Evolutionary conservation across 2,113 vertebrate species (phyloP), one percentile per base, ranked within the genome.

Genomic region (Solenodon paradoxus): DNA sequence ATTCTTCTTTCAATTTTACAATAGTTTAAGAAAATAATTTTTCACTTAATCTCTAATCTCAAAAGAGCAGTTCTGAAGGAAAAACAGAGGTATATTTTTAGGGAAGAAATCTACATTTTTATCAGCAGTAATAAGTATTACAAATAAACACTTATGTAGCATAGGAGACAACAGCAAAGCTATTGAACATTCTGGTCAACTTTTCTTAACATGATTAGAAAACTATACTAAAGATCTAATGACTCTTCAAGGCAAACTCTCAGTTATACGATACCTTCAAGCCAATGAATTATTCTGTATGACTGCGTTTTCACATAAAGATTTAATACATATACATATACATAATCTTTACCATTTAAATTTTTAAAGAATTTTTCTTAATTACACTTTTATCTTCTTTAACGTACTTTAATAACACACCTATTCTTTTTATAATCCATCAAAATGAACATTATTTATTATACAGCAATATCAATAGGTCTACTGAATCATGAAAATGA

Each of bases 211-310:
- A 79, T 77, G 35, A 28, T 30, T 15, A 94, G 40, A 80, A 24
- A 95, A 11, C 8, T 19, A 82, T 64, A 30, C 19, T 59, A 78
- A 84, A 88, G 24, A 75, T 47, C 30, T 94, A 42, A 88, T 57
- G 22, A 93, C 38, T 74, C n/a, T n/a, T 96, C 89, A 84, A 95
- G 94, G 42, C 49, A 88, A 95, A 91, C 66, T 90, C 42, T 88
- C 42, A 71, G 78, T 71, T 51, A 63, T 9, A 64, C 5, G 35
- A 35, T 94, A 85, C 19, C 13, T 83, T 95, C 32, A 92, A 81
- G 28, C 26, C 71, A 92, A 92, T 16, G 2, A 92, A 84, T 69
- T 87, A 72, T 77, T 94, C 42, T 87, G 3, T 49, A 79, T 69
- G 63, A 78, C 11, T 81, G 38, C 53, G 28, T 92, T 84, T 95